phyloP scores from a whole-genome alignment of 2,888 invertebrate genomes.

The Actias luna region DNA sequence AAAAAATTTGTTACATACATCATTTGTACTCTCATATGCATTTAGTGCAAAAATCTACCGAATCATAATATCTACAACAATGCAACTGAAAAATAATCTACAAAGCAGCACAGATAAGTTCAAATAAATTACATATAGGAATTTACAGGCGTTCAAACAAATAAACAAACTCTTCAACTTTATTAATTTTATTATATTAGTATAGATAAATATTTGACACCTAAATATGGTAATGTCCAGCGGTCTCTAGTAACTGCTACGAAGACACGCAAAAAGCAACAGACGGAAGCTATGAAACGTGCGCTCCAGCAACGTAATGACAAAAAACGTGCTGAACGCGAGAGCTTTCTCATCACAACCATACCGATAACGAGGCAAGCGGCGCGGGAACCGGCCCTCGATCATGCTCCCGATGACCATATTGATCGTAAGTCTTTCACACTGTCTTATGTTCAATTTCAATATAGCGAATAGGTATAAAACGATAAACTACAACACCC shows the following conservation, averaged over 20 bases:
- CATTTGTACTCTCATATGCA: too few species aligned
- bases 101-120: too few species aligned
- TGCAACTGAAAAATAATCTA: too few species aligned
- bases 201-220: not conserved
- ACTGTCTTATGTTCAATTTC: too few species aligned
- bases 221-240: constrained; percentile 61
- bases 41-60: too few species aligned
- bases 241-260: constrained; percentile 98
- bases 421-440: constrained; percentile 86
- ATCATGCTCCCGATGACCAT: constrained; percentile 93
- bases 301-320: constrained; percentile 98
- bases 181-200: not conserved
- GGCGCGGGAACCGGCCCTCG: constrained; percentile 96
- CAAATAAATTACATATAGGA: too few species aligned
- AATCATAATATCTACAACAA: too few species aligned
- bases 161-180: too few species aligned
- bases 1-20: too few species aligned
- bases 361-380: constrained; percentile 97
- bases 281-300: constrained; percentile 97
- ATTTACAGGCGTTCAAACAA: too few species aligned
- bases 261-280: constrained; percentile 98
- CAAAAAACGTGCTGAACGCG: constrained; percentile 95
- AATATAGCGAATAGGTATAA: too few species aligned
- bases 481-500: too few species aligned
- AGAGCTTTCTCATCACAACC: constrained; percentile 96